Base-by-base conservation (phyloP, 2,888 invertebrate species). In the Panzeria rudis region DNA sequence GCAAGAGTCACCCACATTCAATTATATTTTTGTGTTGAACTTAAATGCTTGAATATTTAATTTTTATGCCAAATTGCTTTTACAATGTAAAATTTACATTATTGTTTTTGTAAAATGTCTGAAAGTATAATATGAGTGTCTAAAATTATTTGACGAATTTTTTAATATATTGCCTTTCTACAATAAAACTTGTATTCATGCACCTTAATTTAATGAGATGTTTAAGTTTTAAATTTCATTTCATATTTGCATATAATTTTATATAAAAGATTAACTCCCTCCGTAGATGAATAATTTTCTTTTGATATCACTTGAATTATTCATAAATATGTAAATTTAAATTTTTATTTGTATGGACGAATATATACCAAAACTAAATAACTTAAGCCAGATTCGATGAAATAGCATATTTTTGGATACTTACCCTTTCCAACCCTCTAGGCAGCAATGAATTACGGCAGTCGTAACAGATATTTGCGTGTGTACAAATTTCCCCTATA, bases 391-490 rank as follows among this genome's bases (percentile, higher is more conserved):
- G 20, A 54, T 56, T 44, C 54, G 32, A 66, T 76, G 23, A 66
- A 66, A 68, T 64, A 76, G 52, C 17, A n/a, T 47, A 56, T 7
- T 15, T 23, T 54, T 59, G 17, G 52, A 56, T 64, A 47, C 62
- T 59, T 71, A 2, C 29, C 35, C 41, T 52, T 62, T 76, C 47
- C 64, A 83, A 72, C 4, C 62, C 73, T 83, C 78, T 62, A 77
- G 59, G 68, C 59, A 78, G 9, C 69, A 15, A 64, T 62, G 50
- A 25, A 62, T 54, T 17, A 23, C 15, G 59, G 59, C 29, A 47
- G 17, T 38, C 25, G 13, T 38, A 11, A 29, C 11, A 44, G 17
- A 23, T 35, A 50, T 32, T 23, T 35, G 35, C 17, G 15, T 25
- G 25, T 11, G 4, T 17, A 6, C n/a, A 54, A 50, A 69, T 2